These are phyloP conservation scores for Albula goreensis DNA, from an alignment of 2,113 vertebrate genomes.

Conservation along the genomic window DNA sequence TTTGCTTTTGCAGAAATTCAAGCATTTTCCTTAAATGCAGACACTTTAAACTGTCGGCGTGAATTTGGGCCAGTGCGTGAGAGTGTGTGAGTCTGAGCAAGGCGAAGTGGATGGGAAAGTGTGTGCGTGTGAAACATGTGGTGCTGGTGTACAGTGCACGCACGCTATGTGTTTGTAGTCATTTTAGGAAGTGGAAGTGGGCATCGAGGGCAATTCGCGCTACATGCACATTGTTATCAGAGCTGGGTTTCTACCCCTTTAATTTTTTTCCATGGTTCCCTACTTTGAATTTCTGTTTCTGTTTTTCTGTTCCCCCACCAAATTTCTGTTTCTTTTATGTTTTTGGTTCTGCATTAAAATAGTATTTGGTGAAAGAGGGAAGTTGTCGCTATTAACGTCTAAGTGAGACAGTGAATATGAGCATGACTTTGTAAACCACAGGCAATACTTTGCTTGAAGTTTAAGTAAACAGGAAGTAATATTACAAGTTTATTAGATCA, in stretches of 20 bases:
- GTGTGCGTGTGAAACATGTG: slow-evolving; percentile 31
- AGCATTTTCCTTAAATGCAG: neutral
- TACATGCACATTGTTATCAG: slow-evolving; percentile 29
- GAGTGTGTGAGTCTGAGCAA: neutral
- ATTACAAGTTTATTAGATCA: neutral
- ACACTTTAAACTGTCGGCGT: neutral
- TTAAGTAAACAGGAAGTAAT: neutral
- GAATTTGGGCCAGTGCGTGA: neutral
- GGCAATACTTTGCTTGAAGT: neutral
- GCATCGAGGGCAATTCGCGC: slow-evolving; percentile 29
- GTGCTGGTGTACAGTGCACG: slow-evolving; percentile 44
- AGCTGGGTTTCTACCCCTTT: slow-evolving; percentile 7
- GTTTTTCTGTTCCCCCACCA: no score
- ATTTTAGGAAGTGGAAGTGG: slow-evolving; percentile 44
- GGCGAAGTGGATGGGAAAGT: neutral
- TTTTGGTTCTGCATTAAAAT: neutral
- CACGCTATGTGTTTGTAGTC: slow-evolving; percentile 30
- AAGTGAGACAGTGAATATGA: neutral
- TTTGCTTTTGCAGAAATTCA: neutral
- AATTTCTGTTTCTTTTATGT: neutral
- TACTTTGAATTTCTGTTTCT: neutral
- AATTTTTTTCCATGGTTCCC: neutral
- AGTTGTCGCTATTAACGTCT: neutral
- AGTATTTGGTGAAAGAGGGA: neutral
- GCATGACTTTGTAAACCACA: neutral